Percentiles rank a stretch among this genome's conserved stretches.
Conservation (phyloP, 2,888 invertebrate species). For the Chesias legatella region DNA sequence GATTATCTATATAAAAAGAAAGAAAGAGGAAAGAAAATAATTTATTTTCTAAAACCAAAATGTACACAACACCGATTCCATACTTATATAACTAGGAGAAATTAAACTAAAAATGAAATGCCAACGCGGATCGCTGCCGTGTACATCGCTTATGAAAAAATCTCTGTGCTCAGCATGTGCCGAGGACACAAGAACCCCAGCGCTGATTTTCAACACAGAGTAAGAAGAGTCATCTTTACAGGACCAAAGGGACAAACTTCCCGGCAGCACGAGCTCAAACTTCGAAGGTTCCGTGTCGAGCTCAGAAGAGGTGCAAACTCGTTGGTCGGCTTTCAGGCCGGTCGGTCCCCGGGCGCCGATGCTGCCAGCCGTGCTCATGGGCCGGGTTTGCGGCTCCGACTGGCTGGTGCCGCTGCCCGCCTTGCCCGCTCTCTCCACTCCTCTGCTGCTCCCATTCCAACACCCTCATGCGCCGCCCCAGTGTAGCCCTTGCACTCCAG, state of each 20-base stretch:
- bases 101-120: no score
- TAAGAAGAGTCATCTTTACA: constrained; percentile 25
- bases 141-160: no score
- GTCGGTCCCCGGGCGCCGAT: constrained; percentile 72
- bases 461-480: constrained; percentile 56
- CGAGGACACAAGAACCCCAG: no score
- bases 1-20: no score
- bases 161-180: no score
- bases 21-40: no score
- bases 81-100: no score
- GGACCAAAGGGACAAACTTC: constrained; percentile 57
- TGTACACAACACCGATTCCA: no score
- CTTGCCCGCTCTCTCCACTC: constrained; percentile 61
- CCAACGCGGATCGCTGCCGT: no score
- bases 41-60: no score
- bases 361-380: constrained; percentile 71
- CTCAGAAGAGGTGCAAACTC: constrained; percentile 55
- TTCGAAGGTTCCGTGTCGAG: constrained; percentile 63
- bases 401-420: constrained; percentile 74
- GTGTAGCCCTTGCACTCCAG: constrained; percentile 67
- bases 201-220: no score
- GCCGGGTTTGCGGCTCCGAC: constrained; percentile 74
- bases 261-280: constrained; percentile 39
- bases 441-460: constrained; percentile 64
- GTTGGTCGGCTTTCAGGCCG: constrained; percentile 75